Base-by-base conservation (phyloP, 2,888 invertebrate species). In the Trachelus troglodyta region DNA sequence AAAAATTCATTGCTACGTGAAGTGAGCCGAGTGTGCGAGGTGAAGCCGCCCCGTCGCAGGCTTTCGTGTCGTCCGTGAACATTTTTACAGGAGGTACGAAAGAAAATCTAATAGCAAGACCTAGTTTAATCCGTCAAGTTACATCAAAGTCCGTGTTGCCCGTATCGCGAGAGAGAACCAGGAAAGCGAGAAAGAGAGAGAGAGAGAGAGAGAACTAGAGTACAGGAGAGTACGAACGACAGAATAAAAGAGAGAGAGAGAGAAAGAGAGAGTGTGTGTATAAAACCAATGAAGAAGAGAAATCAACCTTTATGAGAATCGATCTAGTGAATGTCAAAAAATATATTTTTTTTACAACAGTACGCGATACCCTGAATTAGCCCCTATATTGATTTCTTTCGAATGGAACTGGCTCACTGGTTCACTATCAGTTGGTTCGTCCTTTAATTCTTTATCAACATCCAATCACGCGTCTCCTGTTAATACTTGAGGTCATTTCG, bases 51-150 rank as follows among this genome's bases (percentile, higher is more conserved):
- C 71, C 71, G 71, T 71, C 35, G 77, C 76, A 76, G 73, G 76
- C 34, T 73, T 73, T 40, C n/a, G 56, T 79, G 77, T 76, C 80
- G 71, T 78, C 74, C 77, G 74, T 81, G 77, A 78, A 77, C 74
- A 79, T 75, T 77, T 75, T 74, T 37, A 69, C 75, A 76, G 75
- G 78, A 81, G 81, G 82, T 82, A 81, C 81, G 77, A 80, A 23
- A 73, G n/a, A 12, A 40, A 34, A 40, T n/a, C 33, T 33, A 71
- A 71, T 33, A 34, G 12, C 71, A 71, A 23, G 33, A 71, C 71
- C 71, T 71, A 71, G 56, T 56, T 56, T 56, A 56, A 23, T 56
- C 9, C 23, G 56, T 56, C 6, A 23, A 56, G 9, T 56, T 23
- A 15, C 56, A 15, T 23, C 23, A 9, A 23, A 56, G 9, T 23